phyloP scores from a whole-genome alignment of 1,140 invertebrate genomes.

The Trichonephila inaurata region DNA sequence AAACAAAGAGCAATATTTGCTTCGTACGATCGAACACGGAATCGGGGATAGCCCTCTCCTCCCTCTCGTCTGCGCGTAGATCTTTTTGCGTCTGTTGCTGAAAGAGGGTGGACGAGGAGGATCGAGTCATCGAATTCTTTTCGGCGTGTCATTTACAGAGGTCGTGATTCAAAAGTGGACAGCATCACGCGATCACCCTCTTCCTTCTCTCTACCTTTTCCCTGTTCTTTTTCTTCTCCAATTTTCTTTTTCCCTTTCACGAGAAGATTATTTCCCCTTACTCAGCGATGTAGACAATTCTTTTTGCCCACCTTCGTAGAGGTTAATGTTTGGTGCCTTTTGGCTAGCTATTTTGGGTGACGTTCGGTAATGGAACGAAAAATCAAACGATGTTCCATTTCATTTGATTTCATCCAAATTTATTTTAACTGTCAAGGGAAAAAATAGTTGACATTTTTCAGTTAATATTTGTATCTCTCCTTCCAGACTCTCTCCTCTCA shows the following conservation, averaged over 20 bases:
- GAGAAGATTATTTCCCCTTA: neutral
- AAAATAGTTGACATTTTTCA: too few relatives aligned
- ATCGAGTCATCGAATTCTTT: neutral
- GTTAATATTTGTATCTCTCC: too few relatives aligned
- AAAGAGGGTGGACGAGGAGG: neutral
- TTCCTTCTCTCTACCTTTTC: neutral
- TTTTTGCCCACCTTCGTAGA: neutral
- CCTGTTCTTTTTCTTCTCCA: neutral
- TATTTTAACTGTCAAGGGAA: too few relatives aligned
- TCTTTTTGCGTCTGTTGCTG: slow-evolving; percentile 21
- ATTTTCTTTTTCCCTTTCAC: slow-evolving; percentile 3
- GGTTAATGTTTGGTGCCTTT: neutral
- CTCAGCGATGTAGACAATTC: neutral
- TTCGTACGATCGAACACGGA: slow-evolving; percentile 11
- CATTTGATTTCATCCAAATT: too few relatives aligned
- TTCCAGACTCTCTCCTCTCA: too few relatives aligned
- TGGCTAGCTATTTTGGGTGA: neutral
- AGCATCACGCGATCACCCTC: neutral
- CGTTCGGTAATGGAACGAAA: neutral
- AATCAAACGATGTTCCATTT: neutral
- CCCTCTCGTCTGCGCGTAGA: slow-evolving; percentile 22
- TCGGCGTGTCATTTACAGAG: slow-evolving; percentile 13
- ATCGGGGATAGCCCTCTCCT: neutral
- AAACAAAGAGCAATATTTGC: slow-evolving; percentile 46
- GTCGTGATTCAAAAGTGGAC: slow-evolving; percentile 40